A percentile compares a stretch with the other conserved stretches of the same genome.
Evolutionary conservation across 2,113 vertebrate species (phyloP).

Genomic region (Lates calcarifer): DNA sequence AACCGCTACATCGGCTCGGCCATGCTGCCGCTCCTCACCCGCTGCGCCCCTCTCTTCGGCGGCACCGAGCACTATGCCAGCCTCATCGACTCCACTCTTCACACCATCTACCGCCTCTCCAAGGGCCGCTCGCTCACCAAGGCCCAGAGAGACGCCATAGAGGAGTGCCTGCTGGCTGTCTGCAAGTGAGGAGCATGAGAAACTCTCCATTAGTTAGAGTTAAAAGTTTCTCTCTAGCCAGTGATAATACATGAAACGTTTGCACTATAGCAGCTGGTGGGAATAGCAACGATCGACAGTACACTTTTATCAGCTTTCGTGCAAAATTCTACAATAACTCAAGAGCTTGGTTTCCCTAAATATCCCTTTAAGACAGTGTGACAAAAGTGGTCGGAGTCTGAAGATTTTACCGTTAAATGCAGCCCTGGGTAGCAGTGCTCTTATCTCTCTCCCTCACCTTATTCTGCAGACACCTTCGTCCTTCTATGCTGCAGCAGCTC

Average conservation of each 20-base stretch:
- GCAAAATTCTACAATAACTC: not conserved
- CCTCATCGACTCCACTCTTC: slow-evolving; percentile 94
- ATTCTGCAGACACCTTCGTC: slow-evolving; percentile 90
- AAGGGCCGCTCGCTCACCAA: slow-evolving; percentile 98
- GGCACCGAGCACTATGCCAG: slow-evolving; percentile 94
- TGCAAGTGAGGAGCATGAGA: slow-evolving; percentile 89
- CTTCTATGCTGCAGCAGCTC: slow-evolving; percentile 97
- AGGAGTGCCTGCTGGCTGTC: slow-evolving; percentile 95
- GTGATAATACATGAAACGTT: not conserved
- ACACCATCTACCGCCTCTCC: slow-evolving; percentile 96
- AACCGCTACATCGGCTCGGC: slow-evolving; percentile 96
- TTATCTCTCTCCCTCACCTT: slow-evolving; percentile 59
- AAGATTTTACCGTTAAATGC: slow-evolving; percentile 17
- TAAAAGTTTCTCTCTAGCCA: not conserved
- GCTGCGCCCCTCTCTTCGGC: slow-evolving; percentile 94
- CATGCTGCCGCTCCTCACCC: slow-evolving; percentile 94
- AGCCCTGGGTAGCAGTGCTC: slow-evolving; percentile 21
- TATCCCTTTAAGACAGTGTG: slow-evolving; percentile 20
- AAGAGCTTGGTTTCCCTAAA: not conserved
- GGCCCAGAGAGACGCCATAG: slow-evolving; percentile 97
- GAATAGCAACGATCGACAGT: slow-evolving; percentile 15
- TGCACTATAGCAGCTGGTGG: slow-evolving; percentile 7
- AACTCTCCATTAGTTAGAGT: not conserved
- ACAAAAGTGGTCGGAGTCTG: slow-evolving; percentile 23
- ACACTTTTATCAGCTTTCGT: slow-evolving; percentile 17